phyloP scores from a whole-genome alignment of 2,888 invertebrate genomes.

The Ormyrus labotus region DNA sequence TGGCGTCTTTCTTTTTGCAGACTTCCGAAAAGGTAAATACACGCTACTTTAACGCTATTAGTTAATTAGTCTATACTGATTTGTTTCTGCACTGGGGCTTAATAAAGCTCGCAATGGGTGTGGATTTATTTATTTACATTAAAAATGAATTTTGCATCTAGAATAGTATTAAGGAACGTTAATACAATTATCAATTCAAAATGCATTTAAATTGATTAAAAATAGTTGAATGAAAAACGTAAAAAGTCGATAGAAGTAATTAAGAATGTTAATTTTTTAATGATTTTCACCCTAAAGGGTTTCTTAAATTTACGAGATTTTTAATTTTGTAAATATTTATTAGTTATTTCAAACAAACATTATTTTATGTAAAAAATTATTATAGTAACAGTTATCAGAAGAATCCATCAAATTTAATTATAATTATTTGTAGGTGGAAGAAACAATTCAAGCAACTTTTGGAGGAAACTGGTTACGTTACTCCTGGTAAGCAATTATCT shows the following conservation, averaged over 20 bases:
- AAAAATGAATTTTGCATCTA: constrained; percentile 4
- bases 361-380: background rate
- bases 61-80: constrained; percentile 51
- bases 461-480: constrained; percentile 95
- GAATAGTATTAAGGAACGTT: background rate
- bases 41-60: constrained; percentile 54
- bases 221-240: no score
- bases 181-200: no score
- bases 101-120: constrained; percentile 24
- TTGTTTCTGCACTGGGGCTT: constrained; percentile 38
- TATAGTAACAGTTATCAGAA: background rate
- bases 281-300: no score
- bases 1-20: constrained; percentile 75
- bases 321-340: no score
- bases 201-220: no score
- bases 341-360: no score
- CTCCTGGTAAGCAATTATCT: constrained; percentile 93
- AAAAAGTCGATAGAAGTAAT: no score
- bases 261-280: no score
- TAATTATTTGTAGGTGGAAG: constrained; percentile 83
- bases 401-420: no score
- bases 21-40: constrained; percentile 79
- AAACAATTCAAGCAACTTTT: constrained; percentile 95
- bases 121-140: constrained; percentile 11
- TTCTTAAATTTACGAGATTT: no score